Evolutionary conservation across 2,113 vertebrate genomes (phyloP).

Genomic region (Willisornis vidua): DNA sequence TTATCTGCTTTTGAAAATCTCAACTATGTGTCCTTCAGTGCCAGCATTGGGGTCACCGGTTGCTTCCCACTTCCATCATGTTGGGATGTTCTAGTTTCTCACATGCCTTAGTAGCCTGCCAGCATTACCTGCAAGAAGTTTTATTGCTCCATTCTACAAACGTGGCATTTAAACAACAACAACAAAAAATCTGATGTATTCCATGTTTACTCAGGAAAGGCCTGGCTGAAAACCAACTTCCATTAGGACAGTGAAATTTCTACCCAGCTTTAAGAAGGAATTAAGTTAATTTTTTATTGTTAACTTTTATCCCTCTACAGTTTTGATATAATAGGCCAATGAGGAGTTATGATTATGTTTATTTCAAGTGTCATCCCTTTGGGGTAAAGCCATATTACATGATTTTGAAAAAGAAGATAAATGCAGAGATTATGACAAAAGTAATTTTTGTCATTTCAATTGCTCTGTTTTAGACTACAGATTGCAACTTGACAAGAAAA

Average conservation of each 20-base stretch:
- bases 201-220: not conserved
- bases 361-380: not conserved
- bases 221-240: not conserved
- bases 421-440: not conserved
- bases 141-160: not conserved
- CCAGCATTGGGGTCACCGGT: not conserved
- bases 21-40: not conserved
- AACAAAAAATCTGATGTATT: not conserved
- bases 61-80: accelerated
- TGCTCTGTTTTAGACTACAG: not conserved
- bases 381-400: not conserved
- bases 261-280: not conserved
- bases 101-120: not conserved
- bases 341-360: not conserved
- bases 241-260: not conserved
- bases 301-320: not conserved
- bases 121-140: not conserved
- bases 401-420: not conserved
- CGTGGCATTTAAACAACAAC: not conserved
- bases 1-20: not conserved
- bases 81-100: not conserved
- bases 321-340: not conserved
- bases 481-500: not conserved
- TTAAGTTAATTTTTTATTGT: not conserved
- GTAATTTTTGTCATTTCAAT: not conserved